Evolutionary conservation across 2,113 vertebrate species (phyloP).

Genomic region (Marmota flaviventris): DNA sequence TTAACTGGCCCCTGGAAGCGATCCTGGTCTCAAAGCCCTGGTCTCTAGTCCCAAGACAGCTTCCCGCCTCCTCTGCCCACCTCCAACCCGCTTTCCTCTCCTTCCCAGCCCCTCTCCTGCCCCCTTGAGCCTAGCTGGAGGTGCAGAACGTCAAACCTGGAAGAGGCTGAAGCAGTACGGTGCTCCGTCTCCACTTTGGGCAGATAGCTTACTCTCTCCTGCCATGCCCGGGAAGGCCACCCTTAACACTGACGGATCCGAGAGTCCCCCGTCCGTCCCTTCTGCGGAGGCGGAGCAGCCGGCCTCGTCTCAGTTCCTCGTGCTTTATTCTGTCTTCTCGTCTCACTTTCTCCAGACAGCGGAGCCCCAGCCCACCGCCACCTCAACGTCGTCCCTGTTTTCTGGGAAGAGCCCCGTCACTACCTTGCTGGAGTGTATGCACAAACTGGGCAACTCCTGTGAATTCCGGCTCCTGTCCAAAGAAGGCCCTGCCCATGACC

Average conservation of each 20-base stretch:
- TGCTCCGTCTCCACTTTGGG: background rate
- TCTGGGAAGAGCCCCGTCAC: slow-evolving; percentile 96
- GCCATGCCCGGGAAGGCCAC: background rate
- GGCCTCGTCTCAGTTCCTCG: background rate
- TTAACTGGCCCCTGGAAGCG: background rate
- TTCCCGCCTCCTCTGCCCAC: rapidly evolving
- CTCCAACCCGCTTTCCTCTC: too few species aligned
- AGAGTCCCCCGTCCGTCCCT: rapidly evolving
- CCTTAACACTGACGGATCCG: background rate
- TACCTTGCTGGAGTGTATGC: slow-evolving; percentile 95
- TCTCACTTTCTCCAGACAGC: slow-evolving; percentile 65
- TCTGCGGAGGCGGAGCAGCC: rapidly evolving
- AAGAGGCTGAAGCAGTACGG: background rate
- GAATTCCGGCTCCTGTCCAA: slow-evolving; percentile 96
- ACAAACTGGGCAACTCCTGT: slow-evolving; percentile 93
- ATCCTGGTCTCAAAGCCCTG: rapidly evolving
- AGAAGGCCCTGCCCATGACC: slow-evolving; percentile 96
- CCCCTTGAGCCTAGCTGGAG: background rate
- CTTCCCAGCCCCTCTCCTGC: background rate
- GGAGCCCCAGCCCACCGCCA: slow-evolving; percentile 76
- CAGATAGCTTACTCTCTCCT: background rate
- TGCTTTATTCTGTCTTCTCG: background rate
- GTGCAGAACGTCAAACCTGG: background rate
- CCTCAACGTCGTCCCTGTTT: slow-evolving; percentile 79
- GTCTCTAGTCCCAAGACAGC: background rate